Evolutionary conservation across 2,888 invertebrate genomes (phyloP), one percentile per base, ranked within the genome.

Genomic region (Andrena camellia): DNA sequence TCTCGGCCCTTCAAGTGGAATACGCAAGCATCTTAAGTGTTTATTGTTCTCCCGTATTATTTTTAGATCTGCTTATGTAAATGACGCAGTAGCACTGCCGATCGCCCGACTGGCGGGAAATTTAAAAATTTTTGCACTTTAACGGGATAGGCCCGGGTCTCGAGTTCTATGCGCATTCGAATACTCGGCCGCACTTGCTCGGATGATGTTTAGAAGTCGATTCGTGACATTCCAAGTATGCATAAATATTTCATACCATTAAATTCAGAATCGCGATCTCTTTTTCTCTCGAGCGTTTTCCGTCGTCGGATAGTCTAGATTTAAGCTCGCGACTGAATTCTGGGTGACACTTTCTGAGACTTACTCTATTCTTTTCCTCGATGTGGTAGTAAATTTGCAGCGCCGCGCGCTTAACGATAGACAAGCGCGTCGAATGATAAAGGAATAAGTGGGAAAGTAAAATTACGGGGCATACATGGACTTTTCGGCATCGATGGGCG

Each of bases 61-160:
- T 92, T 92, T 92, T 92, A 92, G 92, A 88, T 85, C 84, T 86
- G 90, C 91, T 92, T 92, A 92, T 92, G 91, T 92, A 92, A 92
- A 92, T 92, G 92, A 91, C 92, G 92, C 92, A 92, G 91, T 92
- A 88, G 88, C 88, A 86, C 83, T 80, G 81, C 81, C 78, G 87
- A 71, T 83, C 67, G 70, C 52, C 52, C 72, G 70, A 74, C 67
- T 88, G 90, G 90, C 90, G 90, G 90, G 90, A 91, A 90, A 77
- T 87, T 90, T 87, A 73, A 86, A 91, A 85, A 67, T 64, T 42
- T 70, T 59, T 50, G 10, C 33, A 67, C 31, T 69, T 80, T 69
- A 60, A 8, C 13, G 35, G 52, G 17, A 60, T 60, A 66, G 20
- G 8, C n/a, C 26, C 31, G 50, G 42, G 62, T 70, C 68, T 66